Percentiles rank a stretch among this genome's conserved stretches.
phyloP scores from a whole-genome alignment of 2,888 invertebrate species.

The Phanerotoma sp. region DNA sequence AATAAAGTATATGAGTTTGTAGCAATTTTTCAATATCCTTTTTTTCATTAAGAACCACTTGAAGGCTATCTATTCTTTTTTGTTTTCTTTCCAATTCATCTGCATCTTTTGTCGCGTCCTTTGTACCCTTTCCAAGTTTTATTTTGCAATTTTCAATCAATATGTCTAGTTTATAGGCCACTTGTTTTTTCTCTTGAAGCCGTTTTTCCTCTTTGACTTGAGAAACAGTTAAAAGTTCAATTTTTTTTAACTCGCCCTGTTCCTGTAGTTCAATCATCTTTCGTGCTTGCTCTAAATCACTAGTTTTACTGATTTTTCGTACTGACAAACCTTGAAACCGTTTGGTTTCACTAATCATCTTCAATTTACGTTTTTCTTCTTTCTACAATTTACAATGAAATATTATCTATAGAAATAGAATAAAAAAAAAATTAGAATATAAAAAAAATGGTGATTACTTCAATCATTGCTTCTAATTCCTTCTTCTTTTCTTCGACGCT shows the following conservation, averaged over 20 bases:
- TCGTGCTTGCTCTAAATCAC: constrained; percentile 41
- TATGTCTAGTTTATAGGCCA: constrained; percentile 42
- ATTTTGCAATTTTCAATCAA: constrained; percentile 46
- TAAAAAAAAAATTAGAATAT: constrained; percentile 3
- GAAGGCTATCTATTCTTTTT: constrained; percentile 57
- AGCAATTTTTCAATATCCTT: constrained; percentile 56
- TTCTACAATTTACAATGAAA: constrained; percentile 43
- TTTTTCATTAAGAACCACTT: constrained; percentile 55
- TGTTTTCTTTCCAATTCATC: constrained; percentile 55
- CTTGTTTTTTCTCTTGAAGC: constrained; percentile 41
- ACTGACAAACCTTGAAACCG: constrained; percentile 41
- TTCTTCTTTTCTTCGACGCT: constrained; percentile 63
- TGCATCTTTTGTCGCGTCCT: constrained; percentile 48
- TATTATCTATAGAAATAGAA: too few species aligned
- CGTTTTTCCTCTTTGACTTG: constrained; percentile 39
- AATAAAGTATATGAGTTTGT: constrained; percentile 59
- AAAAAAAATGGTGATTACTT: too few species aligned
- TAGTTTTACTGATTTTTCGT: constrained; percentile 33
- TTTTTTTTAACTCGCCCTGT: constrained; percentile 40
- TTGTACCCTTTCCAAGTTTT: constrained; percentile 42
- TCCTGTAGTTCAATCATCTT: constrained; percentile 40
- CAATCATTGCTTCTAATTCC: constrained; percentile 65
- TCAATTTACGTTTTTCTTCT: constrained; percentile 45
- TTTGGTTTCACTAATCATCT: constrained; percentile 40
- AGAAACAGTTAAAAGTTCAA: constrained; percentile 36